These are phyloP conservation scores for Mongoloraphidia duomilia DNA, from an alignment of 2,888 invertebrate genomes.

Conservation along the genomic window DNA sequence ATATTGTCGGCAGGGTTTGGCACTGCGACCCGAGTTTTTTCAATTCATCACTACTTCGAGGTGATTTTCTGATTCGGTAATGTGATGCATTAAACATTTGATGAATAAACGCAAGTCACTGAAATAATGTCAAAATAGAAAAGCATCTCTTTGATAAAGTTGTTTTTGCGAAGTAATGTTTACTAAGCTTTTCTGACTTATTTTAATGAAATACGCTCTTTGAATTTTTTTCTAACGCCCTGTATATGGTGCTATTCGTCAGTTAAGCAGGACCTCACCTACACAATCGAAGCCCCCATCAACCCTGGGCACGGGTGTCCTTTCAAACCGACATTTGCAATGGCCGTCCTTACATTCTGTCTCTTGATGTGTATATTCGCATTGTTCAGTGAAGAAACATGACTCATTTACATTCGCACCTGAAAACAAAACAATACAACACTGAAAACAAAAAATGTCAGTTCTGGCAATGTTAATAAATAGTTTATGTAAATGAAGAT, in stretches of 20 bases:
- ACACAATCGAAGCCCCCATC: slow-evolving; percentile 62
- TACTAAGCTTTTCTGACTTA: not conserved
- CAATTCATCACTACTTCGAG: too few relatives aligned
- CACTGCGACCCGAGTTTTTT: too few relatives aligned
- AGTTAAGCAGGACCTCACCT: slow-evolving; percentile 36
- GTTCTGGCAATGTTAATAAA: too few relatives aligned
- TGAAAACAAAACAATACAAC: slow-evolving; percentile 30
- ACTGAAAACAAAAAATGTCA: too few relatives aligned
- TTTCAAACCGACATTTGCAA: slow-evolving; percentile 67
- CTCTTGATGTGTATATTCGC: slow-evolving; percentile 55
- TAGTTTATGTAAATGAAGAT: too few relatives aligned
- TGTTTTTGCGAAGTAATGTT: not conserved
- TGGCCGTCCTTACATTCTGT: slow-evolving; percentile 69
- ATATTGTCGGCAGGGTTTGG: too few relatives aligned
- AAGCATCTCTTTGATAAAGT: too few relatives aligned
- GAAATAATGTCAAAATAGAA: too few relatives aligned
- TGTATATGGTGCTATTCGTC: not conserved
- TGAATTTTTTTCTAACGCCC: not conserved
- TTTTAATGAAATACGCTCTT: not conserved
- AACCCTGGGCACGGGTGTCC: slow-evolving; percentile 50
- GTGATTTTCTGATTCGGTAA: too few relatives aligned
- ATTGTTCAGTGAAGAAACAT: slow-evolving; percentile 73
- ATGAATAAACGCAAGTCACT: too few relatives aligned
- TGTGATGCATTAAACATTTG: too few relatives aligned
- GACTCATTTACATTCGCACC: slow-evolving; percentile 67